phyloP scores from a whole-genome alignment of 1,140 invertebrate species.

The Caerostris extrusa region DNA sequence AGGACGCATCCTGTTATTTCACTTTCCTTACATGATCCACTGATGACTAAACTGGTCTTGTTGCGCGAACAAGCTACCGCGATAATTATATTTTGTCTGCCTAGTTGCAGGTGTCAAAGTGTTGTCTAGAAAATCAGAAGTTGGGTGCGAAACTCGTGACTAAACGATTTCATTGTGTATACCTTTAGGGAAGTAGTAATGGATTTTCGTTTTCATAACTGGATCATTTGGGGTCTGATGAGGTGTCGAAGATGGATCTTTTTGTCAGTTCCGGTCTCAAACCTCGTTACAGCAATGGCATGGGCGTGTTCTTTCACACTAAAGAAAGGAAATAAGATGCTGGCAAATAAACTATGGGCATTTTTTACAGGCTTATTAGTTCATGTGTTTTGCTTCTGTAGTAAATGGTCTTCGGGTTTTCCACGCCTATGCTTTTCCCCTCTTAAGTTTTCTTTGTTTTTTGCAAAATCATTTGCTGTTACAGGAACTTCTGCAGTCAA shows the following conservation, averaged over 20 bases:
- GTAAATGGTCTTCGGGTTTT: background rate
- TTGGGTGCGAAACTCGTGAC: conserved; percentile 23
- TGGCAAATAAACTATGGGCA: background rate
- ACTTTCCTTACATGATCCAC: background rate
- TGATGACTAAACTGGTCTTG: background rate
- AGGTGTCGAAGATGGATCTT: conserved; percentile 48
- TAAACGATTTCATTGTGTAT: conserved; percentile 15
- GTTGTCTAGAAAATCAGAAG: conserved; percentile 28
- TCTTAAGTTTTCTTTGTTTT: background rate
- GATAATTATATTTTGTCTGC: conserved; percentile 49
- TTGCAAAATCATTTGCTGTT: background rate
- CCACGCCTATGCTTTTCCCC: background rate
- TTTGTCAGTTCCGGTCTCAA: conserved; percentile 13
- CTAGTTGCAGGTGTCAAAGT: conserved; percentile 28
- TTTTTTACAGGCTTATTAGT: background rate
- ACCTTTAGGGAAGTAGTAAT: conserved; percentile 17
- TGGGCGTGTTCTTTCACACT: conserved; percentile 18
- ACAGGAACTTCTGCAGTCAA: too few relatives aligned
- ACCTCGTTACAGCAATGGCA: conserved; percentile 36
- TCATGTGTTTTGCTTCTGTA: background rate
- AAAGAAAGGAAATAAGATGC: background rate
- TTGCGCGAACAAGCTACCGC: background rate
- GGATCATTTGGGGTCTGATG: conserved; percentile 9
- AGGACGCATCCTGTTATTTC: background rate
- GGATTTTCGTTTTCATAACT: conserved; percentile 44